Evolutionary conservation across 2,888 invertebrate species (phyloP), one percentile per base, ranked within the genome.

Genomic region (Parochlus steinenii): DNA sequence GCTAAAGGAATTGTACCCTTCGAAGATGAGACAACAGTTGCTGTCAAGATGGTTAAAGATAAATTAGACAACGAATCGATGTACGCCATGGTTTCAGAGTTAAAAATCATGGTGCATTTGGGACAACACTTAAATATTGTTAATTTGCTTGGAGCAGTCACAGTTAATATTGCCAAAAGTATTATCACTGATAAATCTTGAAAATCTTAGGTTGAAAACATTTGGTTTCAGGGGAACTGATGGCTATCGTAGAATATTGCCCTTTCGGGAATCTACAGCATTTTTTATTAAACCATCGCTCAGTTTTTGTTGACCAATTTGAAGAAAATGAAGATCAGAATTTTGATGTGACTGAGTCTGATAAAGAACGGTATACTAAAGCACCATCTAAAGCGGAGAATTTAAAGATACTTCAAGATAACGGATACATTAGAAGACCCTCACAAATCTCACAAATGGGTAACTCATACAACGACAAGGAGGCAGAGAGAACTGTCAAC

Each of bases 101-200:
- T 90, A 25, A 89, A 89, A 61, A 86, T 90, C 41, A 78, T 90
- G 75, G 77, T 81, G 10, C 85, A 89, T 56, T 65, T 90, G 39
- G 87, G 89, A 1, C 76, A 78, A 48, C 87, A 90, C 54, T 58
- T 87, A 23, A 89, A 90, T 52, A 83, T 90, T 26, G 82, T 90
- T 7, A 89, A 89, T 56, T 63, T 89, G 32, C 65, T 89, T 6
- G 90, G 89, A 33, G 89, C 89, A 20, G 82, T 82, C 47, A 89
- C 87, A 1, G 79, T 77, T 51, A 74, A 82, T 52, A 74, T 85
- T 36, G 69, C 67, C 6, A 82, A 81, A 69, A 71, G 85, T 83
- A 63, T 63, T 69, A 23, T 23, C n/a, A 23, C 8, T n/a, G n/a
- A n/a, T n/a, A n/a, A n/a, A n/a, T n/a, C n/a, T n/a, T n/a, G n/a